phyloP scores from a whole-genome alignment of 2,888 invertebrate genomes.

The Cerastis rubricosa region DNA sequence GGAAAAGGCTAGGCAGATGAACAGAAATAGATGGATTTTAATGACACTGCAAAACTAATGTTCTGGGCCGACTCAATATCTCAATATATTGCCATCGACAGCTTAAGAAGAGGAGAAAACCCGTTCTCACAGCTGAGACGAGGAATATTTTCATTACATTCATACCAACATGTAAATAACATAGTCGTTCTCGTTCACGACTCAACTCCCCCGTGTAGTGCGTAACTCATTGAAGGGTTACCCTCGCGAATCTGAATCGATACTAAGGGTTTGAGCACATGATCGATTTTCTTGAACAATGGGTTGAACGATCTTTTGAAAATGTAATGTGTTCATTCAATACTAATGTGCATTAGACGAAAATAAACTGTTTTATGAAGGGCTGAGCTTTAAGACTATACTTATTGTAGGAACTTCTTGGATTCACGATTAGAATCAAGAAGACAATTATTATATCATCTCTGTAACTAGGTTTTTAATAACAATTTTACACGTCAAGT shows the following conservation, averaged over 20 bases:
- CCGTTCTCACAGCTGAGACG: not conserved
- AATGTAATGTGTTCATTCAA: constrained; percentile 47
- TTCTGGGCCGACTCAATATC: not conserved
- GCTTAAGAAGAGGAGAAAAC: not conserved
- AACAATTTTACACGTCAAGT: no score
- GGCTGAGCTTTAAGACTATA: not conserved
- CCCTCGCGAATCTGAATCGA: constrained; percentile 57
- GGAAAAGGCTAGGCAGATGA: no score
- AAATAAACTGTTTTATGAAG: constrained; percentile 12
- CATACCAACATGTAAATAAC: constrained; percentile 48
- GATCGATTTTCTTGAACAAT: constrained; percentile 59
- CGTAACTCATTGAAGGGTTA: constrained; percentile 61
- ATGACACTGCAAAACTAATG: not conserved
- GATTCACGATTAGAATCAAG: not conserved
- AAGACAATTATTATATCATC: not conserved
- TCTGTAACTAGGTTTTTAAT: not conserved
- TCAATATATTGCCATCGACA: not conserved
- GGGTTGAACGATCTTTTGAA: constrained; percentile 47
- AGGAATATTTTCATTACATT: constrained; percentile 36
- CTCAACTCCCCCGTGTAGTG: constrained; percentile 57
- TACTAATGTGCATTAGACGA: constrained; percentile 37
- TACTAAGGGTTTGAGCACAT: constrained; percentile 61
- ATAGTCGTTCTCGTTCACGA: constrained; percentile 54
- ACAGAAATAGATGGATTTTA: not conserved
- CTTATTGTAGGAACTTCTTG: not conserved